Conservation (phyloP, 2,113 vertebrate species). For the Rhabdomys dilectus region DNA sequence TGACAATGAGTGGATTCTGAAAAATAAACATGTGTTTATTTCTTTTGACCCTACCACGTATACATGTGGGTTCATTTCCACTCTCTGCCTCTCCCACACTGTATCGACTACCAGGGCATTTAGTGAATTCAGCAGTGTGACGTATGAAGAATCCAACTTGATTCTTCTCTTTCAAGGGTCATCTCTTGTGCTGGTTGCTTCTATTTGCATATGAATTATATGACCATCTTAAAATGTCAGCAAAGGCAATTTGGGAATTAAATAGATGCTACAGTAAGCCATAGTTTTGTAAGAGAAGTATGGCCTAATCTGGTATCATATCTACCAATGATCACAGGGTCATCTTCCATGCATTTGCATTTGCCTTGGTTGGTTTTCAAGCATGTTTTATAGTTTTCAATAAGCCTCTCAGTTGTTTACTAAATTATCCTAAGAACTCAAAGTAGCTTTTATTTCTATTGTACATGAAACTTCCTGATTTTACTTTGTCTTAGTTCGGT, state of each 20-base stretch:
- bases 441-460: background rate
- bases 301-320: background rate
- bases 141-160: background rate
- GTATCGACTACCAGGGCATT: background rate
- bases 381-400: background rate
- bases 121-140: background rate
- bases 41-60: background rate
- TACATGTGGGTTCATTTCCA: background rate
- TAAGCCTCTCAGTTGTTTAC: background rate
- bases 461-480: background rate
- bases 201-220: background rate
- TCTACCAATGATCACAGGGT: background rate
- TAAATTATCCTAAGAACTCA: background rate
- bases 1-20: background rate
- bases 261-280: background rate
- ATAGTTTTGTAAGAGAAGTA: background rate
- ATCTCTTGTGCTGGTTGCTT: background rate
- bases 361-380: background rate
- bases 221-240: background rate
- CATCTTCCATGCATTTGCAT: background rate
- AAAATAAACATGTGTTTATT: background rate
- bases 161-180: background rate
- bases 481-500: background rate
- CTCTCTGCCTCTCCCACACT: background rate
- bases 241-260: background rate